A percentile compares a stretch with the other conserved stretches of the same genome.
These are phyloP conservation scores for Sialis fuliginosa DNA, from an alignment of 2,888 invertebrate genomes.

Conservation along the genomic window DNA sequence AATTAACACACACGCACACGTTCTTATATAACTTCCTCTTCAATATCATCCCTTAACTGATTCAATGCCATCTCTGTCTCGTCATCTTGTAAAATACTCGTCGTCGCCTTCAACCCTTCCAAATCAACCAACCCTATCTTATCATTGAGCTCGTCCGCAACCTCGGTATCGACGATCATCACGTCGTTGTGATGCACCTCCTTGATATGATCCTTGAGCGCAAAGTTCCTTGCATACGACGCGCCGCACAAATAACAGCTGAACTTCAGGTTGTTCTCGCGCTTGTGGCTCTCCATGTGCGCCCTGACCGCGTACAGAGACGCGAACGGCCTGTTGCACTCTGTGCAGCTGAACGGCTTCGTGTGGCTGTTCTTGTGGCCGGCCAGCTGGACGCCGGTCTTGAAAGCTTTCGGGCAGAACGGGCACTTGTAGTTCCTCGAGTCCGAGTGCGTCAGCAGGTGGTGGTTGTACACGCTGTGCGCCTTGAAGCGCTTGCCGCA, in stretches of 20 bases:
- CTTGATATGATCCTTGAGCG: slow-evolving; percentile 53
- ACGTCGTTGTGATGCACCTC: slow-evolving; percentile 32
- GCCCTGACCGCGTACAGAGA: slow-evolving; percentile 58
- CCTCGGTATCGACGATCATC: slow-evolving; percentile 4
- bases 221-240: slow-evolving; percentile 56
- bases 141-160: not conserved
- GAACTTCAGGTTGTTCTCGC: slow-evolving; percentile 50
- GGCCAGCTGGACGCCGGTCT: slow-evolving; percentile 59
- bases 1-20: slow-evolving; percentile 53
- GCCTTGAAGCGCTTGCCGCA: slow-evolving; percentile 62
- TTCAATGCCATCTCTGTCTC: slow-evolving; percentile 11
- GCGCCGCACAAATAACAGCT: slow-evolving; percentile 56
- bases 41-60: not conserved
- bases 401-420: slow-evolving; percentile 61
- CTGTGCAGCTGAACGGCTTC: slow-evolving; percentile 60
- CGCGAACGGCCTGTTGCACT: slow-evolving; percentile 62
- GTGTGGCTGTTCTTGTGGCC: slow-evolving; percentile 69
- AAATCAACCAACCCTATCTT: slow-evolving; percentile 8
- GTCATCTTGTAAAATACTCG: slow-evolving; percentile 17
- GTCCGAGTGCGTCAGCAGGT: slow-evolving; percentile 54
- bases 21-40: slow-evolving; percentile 15
- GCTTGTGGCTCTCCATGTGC: slow-evolving; percentile 57
- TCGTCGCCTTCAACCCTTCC: slow-evolving; percentile 17
- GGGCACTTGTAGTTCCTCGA: slow-evolving; percentile 61
- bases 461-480: slow-evolving; percentile 63